A percentile compares a stretch with the other conserved stretches of the same genome.
Evolutionary conservation across 2,113 vertebrate genomes (phyloP).

Genomic region (Cavia porcellus): DNA sequence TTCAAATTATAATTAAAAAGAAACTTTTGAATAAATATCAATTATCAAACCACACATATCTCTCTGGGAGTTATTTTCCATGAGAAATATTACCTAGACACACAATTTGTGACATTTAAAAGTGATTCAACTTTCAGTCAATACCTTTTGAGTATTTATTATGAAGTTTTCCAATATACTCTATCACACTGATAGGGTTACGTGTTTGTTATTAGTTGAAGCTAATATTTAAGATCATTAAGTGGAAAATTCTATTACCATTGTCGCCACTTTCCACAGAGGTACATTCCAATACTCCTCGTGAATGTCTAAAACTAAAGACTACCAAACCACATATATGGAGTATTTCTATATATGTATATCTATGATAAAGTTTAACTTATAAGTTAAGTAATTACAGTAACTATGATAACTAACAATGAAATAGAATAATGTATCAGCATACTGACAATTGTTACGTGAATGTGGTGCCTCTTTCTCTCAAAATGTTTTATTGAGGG

Average conservation of each 20-base stretch:
- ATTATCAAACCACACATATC: background rate
- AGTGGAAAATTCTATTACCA: background rate
- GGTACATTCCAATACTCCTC: background rate
- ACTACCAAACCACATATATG: background rate
- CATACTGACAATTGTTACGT: background rate
- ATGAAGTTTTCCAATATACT: background rate
- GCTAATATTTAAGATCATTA: conserved; percentile 29
- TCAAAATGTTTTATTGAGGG: background rate
- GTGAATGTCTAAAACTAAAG: background rate
- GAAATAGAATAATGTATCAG: background rate
- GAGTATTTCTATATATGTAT: background rate
- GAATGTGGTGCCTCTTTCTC: background rate
- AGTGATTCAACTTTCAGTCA: background rate
- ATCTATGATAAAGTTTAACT: background rate
- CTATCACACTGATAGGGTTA: background rate
- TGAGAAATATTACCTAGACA: background rate
- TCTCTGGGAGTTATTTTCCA: background rate
- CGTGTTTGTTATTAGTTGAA: conserved; percentile 1
- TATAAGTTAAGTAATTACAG: background rate
- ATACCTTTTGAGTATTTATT: background rate
- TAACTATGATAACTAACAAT: background rate
- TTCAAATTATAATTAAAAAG: background rate
- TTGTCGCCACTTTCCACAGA: background rate
- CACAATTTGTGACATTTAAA: background rate
- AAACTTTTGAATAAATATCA: background rate